Conservation (phyloP, 1,140 invertebrate species). For the Manduca sexta region DNA sequence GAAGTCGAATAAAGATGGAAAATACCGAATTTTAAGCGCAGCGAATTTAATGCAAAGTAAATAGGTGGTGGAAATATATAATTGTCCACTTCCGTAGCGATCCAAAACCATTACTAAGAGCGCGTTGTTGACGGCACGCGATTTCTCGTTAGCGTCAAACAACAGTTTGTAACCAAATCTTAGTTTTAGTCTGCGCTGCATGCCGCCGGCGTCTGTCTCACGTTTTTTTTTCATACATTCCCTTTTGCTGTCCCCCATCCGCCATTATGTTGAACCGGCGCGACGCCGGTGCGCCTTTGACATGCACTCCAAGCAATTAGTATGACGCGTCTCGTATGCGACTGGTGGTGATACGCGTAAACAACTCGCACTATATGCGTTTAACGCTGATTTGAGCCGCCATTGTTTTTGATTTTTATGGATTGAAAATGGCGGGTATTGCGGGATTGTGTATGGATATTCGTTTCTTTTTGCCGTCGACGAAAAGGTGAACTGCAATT, state of each 20-base stretch:
- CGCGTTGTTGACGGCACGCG: slow-evolving; percentile 5
- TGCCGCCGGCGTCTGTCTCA: slow-evolving; percentile 38
- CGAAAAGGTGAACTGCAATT: no score
- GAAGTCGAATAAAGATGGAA: no score
- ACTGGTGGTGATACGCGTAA: slow-evolving; percentile 18
- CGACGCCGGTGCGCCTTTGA: slow-evolving; percentile 66
- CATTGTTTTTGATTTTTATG: neutral
- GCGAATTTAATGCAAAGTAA: no score
- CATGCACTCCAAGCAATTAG: slow-evolving; percentile 68
- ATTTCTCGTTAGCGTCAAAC: slow-evolving; percentile 38
- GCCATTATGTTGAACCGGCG: slow-evolving; percentile 63
- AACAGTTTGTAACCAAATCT: slow-evolving; percentile 56
- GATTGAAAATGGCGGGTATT: neutral
- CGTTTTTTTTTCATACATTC: slow-evolving; percentile 57
- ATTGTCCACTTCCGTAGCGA: no score
- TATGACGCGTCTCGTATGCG: slow-evolving; percentile 48
- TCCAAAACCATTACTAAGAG: neutral
- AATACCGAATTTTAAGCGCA: no score
- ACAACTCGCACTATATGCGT: slow-evolving; percentile 9
- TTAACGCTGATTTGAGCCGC: neutral
- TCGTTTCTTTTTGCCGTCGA: no score
- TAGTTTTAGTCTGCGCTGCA: slow-evolving; percentile 28
- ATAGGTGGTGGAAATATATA: no score
- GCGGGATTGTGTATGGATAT: neutral
- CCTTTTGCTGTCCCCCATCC: slow-evolving; percentile 50